Percentiles rank a stretch among this genome's conserved stretches.
phyloP scores from a whole-genome alignment of 1,140 invertebrate genomes.

The Nasonia giraulti region DNA sequence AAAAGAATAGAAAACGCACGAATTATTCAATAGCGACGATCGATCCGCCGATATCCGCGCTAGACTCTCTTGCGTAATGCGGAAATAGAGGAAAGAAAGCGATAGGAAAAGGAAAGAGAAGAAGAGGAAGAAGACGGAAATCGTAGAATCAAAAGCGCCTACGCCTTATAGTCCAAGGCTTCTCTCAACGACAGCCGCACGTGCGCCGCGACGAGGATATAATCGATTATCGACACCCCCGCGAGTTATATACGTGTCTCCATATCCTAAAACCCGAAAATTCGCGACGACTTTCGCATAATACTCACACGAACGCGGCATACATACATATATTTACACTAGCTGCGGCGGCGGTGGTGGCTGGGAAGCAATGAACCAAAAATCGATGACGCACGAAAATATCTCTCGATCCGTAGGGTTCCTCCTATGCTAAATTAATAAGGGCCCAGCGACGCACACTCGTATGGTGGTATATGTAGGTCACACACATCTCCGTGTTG shows the following conservation, averaged over 20 bases:
- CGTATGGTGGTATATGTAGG: background rate
- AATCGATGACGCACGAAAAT: conserved; percentile 2
- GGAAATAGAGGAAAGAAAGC: background rate
- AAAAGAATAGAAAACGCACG: too few species aligned
- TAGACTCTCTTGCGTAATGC: background rate
- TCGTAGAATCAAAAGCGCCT: background rate
- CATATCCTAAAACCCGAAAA: background rate
- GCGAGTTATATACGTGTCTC: background rate
- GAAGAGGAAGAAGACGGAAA: background rate
- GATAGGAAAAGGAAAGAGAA: background rate
- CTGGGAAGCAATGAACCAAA: background rate
- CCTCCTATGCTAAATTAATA: background rate
- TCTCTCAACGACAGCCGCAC: background rate
- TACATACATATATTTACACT: background rate
- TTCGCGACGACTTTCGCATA: background rate
- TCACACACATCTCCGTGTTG: background rate
- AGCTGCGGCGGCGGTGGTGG: background rate
- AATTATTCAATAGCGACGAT: too few species aligned
- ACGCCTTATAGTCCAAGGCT: background rate
- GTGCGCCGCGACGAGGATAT: background rate
- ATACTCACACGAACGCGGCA: background rate
- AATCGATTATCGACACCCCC: background rate
- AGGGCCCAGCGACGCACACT: background rate
- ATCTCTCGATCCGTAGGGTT: background rate
- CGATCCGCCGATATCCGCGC: too few species aligned